These are phyloP conservation scores for Clarias platycephalus DNA, from an alignment of 2,797 vertebrate species.

Conservation along the genomic window DNA sequence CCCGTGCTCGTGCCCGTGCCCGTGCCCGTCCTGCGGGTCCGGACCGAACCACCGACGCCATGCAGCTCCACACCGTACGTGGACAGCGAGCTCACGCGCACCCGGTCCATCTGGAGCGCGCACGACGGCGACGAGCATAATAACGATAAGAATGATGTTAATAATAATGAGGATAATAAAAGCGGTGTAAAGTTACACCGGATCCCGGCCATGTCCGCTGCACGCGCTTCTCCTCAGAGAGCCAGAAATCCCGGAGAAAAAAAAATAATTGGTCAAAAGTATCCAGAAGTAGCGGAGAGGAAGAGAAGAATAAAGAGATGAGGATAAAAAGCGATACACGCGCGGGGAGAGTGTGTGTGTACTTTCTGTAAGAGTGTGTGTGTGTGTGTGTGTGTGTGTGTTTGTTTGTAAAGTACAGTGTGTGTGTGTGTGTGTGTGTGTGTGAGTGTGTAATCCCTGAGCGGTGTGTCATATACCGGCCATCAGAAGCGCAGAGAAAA, in stretches of 20 bases:
- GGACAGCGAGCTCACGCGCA: conserved; percentile 73
- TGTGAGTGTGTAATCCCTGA: not conserved
- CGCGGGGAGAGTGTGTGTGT: conserved; percentile 1
- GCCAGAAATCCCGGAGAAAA: not conserved
- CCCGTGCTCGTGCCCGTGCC: conserved; percentile 70
- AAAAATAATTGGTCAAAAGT: not conserved
- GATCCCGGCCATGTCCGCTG: conserved; percentile 76
- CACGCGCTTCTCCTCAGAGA: not conserved
- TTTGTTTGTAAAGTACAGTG: too few species aligned
- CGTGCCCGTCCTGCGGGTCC: conserved; percentile 83
- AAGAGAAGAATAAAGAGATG: not conserved
- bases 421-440: not conserved
- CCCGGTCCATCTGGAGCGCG: conserved; percentile 80
- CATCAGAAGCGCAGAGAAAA: conserved; percentile 18
- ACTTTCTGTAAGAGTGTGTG: not conserved
- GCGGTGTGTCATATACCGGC: conserved; percentile 13
- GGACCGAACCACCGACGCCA: conserved; percentile 70
- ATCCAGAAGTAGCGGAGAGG: conserved; percentile 3
- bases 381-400: not conserved
- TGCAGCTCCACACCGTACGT: conserved; percentile 79
- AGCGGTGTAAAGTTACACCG: conserved; percentile 73
- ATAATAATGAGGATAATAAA: conserved; percentile 61
- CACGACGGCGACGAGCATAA: conserved; percentile 53
- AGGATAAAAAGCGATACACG: not conserved
- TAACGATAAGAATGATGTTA: not conserved